Percentiles rank a stretch among this genome's conserved stretches.
These are phyloP conservation scores for Lasioglossum zephyrum DNA, from an alignment of 2,888 invertebrate genomes.

Conservation along the genomic window DNA sequence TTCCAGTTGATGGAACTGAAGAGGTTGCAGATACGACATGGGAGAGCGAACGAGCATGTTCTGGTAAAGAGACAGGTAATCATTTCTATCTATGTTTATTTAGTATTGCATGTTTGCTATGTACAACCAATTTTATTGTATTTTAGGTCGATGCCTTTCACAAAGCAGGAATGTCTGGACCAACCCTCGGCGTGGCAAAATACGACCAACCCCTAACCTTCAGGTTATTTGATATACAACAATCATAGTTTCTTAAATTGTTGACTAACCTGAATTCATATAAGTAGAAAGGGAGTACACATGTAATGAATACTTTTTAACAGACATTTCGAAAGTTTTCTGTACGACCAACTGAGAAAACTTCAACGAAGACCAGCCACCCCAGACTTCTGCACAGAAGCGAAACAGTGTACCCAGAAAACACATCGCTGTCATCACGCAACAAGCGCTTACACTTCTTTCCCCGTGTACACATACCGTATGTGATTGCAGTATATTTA, in stretches of 20 bases:
- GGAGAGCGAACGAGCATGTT: conserved; percentile 94
- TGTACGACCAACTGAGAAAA: conserved; percentile 93
- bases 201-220: conserved; percentile 82
- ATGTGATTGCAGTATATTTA: conserved; percentile 58
- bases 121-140: neutral
- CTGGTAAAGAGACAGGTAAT: conserved; percentile 93
- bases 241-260: neutral
- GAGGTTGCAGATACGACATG: conserved; percentile 95
- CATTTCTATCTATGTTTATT: neutral
- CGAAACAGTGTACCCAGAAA: conserved; percentile 92
- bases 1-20: conserved; percentile 97
- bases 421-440: conserved; percentile 96
- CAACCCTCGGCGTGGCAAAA: conserved; percentile 80
- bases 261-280: neutral
- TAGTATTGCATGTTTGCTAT: neutral
- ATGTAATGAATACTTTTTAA: neutral
- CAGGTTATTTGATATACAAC: conserved; percentile 68
- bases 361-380: conserved; percentile 88
- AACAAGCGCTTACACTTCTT: conserved; percentile 95
- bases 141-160: conserved; percentile 81
- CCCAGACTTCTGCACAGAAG: conserved; percentile 88
- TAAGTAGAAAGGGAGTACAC: neutral
- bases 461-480: conserved; percentile 87
- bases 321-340: conserved; percentile 91
- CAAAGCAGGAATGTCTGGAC: conserved; percentile 81